Evolutionary conservation across 2,888 invertebrate species (phyloP), one percentile per base, ranked within the genome.

Genomic region (Chrysomela aeneicollis): DNA sequence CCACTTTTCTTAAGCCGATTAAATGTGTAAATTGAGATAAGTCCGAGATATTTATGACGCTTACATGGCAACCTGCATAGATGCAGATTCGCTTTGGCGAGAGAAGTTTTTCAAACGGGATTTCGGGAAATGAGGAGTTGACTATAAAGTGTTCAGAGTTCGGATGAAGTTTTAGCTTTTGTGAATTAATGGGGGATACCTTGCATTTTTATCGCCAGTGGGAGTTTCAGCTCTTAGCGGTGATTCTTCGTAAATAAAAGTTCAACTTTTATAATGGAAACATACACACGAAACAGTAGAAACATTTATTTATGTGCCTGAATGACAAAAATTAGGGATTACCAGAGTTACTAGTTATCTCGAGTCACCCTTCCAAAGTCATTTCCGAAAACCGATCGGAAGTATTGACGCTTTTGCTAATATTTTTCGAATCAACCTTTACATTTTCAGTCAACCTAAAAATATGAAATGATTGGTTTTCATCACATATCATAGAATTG

Each of bases 1-100:
- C 80, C 81, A 82, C 81, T 82, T 82, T 82, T 81, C 82, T 83
- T 82, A 83, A 84, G 83, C 83, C 83, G 83, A 83, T 84, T 84
- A 84, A 81, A 80, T 82, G 82, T 82, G 82, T 82, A 82, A 83
- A 82, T 82, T 81, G 82, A 81, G 82, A 81, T 81, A 83, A 83
- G 82, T 80, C 82, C 76, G 77, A 78, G 75, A 82, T 83, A 83
- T 83, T 83, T 83, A 83, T 83, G 80, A 80, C 81, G 76, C 82
- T 81, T 82, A 80, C 83, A 83, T 83, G 83, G 77, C 70, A 73
- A 77, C 74, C 74, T 76, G 74, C 72, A 73, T 71, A 71, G 63
- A 60, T 64, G 54, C 66, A 59, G 61, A 54, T 54, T 62, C 61
- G 59, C 58, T 58, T 32, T 42, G 57, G 61, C 68, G 57, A 50